Evolutionary conservation across 1,140 invertebrate genomes (phyloP).

Genomic region (Drosophila serrata): DNA sequence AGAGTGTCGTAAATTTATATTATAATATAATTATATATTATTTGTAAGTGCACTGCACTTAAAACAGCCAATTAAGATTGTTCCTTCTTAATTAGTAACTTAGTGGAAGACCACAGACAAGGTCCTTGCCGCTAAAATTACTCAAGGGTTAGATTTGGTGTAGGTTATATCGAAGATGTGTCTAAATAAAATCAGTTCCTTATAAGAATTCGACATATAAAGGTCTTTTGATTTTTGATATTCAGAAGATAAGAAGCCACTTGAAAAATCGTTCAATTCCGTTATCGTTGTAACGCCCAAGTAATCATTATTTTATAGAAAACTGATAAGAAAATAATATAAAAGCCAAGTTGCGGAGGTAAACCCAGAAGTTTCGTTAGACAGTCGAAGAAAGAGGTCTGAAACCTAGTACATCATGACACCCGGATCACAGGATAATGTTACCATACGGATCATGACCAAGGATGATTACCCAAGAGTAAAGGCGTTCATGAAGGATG

Average conservation of each 20-base stretch:
- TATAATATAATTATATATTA: too few species aligned
- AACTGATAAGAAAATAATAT: background rate
- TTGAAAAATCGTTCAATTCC: background rate
- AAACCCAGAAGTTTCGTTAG: background rate
- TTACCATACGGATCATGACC: conserved; percentile 2
- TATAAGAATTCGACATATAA: too few species aligned
- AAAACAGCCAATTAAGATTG: too few species aligned
- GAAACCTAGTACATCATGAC: background rate
- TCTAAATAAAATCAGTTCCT: too few species aligned
- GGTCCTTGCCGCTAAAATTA: too few species aligned
- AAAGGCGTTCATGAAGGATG: conserved; percentile 1
- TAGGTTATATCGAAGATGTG: too few species aligned
- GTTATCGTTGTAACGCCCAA: background rate
- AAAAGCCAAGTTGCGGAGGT: background rate
- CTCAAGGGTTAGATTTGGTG: too few species aligned
- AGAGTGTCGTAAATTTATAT: too few species aligned
- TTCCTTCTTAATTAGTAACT: too few species aligned
- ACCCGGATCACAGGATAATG: background rate
- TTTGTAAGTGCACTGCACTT: too few species aligned
- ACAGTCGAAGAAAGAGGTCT: background rate
- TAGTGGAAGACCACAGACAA: too few species aligned
- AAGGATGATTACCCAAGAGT: background rate
- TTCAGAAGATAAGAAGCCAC: conserved; percentile 2
- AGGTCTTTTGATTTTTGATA: too few species aligned
- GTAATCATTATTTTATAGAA: background rate